Conservation (phyloP, 1,140 invertebrate species). For the Macrocentrus cingulum region DNA sequence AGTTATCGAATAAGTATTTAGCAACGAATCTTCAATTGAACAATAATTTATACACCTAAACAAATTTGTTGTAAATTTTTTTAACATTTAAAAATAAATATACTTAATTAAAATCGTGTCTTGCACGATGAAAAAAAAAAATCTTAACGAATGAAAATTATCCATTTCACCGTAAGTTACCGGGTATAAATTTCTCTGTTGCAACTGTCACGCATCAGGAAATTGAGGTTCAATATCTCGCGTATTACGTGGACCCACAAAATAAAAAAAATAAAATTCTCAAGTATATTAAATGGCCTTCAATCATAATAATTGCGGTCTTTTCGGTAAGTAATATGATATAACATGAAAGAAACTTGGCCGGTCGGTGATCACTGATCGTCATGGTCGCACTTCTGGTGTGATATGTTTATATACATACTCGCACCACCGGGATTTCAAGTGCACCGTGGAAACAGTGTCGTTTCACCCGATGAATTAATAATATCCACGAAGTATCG, state of each 20-base stretch:
- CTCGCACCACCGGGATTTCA: constrained; percentile 16
- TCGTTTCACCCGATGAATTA: constrained; percentile 34
- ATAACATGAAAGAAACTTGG: constrained; percentile 28
- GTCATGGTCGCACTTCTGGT: constrained; percentile 11
- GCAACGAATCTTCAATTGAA: constrained; percentile 30
- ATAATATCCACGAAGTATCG: constrained; percentile 32
- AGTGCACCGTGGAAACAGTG: constrained; percentile 21
- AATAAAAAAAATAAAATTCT: constrained; percentile 10
- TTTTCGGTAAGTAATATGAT: constrained; percentile 38
- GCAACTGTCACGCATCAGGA: too few relatives aligned
- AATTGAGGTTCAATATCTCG: not conserved
- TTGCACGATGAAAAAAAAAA: too few relatives aligned
- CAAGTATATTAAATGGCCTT: constrained; percentile 20
- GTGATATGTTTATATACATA: constrained; percentile 11
- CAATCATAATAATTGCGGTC: constrained; percentile 42
- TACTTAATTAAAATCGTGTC: too few relatives aligned
- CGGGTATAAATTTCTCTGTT: too few relatives aligned
- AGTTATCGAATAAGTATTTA: constrained; percentile 33
- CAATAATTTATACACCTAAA: not conserved
- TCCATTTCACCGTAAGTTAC: too few relatives aligned
- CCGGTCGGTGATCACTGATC: constrained; percentile 21
- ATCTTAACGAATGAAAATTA: too few relatives aligned
- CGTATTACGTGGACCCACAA: not conserved
- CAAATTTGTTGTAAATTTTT: too few relatives aligned
- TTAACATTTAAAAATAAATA: too few relatives aligned